phyloP scores from a whole-genome alignment of 2,113 vertebrate species.

The Butorides virescens region DNA sequence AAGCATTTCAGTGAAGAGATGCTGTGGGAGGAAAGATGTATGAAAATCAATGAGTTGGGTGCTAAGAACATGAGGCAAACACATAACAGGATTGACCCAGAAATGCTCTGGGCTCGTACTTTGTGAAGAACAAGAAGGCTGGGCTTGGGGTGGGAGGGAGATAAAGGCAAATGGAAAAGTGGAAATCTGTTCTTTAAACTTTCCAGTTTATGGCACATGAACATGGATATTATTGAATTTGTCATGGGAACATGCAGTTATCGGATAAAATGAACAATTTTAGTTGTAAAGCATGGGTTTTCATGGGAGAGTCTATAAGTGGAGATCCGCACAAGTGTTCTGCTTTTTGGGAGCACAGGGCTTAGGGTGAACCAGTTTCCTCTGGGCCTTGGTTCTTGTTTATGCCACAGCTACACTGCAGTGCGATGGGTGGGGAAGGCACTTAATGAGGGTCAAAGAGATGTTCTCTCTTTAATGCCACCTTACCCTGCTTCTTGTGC shows the following conservation, averaged over 20 bases:
- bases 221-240: background rate
- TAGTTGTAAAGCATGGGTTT: background rate
- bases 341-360: background rate
- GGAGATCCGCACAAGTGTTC: background rate
- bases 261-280: background rate
- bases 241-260: background rate
- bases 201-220: background rate
- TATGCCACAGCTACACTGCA: background rate
- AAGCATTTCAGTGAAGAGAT: background rate
- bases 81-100: background rate
- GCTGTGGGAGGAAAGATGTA: conserved; percentile 2
- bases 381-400: background rate
- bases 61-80: background rate
- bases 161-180: background rate
- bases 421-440: accelerated
- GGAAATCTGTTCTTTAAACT: background rate
- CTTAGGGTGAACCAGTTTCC: background rate
- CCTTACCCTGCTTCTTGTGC: background rate
- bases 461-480: background rate
- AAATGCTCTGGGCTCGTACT: background rate
- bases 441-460: background rate
- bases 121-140: background rate
- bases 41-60: conserved; percentile 15
- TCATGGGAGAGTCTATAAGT: background rate
- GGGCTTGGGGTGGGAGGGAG: background rate